Evolutionary conservation across 2,888 invertebrate genomes (phyloP).

Genomic region (Dynastes maya): DNA sequence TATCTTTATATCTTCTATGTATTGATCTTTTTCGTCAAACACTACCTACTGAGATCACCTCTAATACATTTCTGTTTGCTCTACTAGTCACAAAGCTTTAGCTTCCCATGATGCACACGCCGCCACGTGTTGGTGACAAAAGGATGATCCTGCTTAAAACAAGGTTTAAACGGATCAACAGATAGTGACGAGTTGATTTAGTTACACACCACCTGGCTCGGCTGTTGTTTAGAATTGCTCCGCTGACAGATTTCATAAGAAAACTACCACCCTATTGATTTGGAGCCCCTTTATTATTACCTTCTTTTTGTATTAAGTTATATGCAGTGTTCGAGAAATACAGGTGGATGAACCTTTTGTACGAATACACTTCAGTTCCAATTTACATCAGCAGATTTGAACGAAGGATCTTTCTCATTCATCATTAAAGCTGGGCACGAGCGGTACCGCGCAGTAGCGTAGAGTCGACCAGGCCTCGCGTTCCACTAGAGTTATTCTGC

Average conservation of each 20-base stretch:
- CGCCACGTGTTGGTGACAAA: conserved; percentile 56
- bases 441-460: too few species aligned
- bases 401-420: too few species aligned
- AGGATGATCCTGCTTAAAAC: conserved; percentile 54
- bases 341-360: not conserved
- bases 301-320: not conserved
- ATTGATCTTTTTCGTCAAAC: conserved; percentile 42
- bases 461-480: too few species aligned
- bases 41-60: conserved; percentile 41
- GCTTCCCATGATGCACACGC: conserved; percentile 49
- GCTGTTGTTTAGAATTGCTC: conserved; percentile 44
- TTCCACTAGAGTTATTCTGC: too few species aligned
- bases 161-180: conserved; percentile 51
- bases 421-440: too few species aligned
- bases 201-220: conserved; percentile 53
- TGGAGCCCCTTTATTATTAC: conserved; percentile 16
- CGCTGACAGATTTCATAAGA: conserved; percentile 46
- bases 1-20: not conserved
- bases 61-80: conserved; percentile 43
- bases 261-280: conserved; percentile 40
- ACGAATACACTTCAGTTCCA: too few species aligned
- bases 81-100: conserved; percentile 45
- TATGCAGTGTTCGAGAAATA: not conserved
- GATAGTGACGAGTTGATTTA: conserved; percentile 53
- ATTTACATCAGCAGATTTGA: too few species aligned